Conservation (phyloP, 2,797 vertebrate species). For the Neosalanx taihuensis region DNA sequence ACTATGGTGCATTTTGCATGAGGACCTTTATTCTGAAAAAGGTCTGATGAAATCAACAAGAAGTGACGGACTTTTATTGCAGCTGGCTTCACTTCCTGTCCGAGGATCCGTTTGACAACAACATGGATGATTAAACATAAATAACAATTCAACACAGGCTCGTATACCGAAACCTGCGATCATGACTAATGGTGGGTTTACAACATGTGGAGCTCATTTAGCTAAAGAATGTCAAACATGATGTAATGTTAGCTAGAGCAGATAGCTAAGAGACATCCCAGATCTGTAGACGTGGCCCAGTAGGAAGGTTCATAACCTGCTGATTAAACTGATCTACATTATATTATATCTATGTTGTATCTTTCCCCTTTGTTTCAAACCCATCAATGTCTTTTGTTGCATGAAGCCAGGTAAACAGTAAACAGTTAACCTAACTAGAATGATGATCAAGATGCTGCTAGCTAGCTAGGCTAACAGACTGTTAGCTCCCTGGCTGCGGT, state of each 20-base stretch:
- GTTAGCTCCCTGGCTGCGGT: no score
- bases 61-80: no score
- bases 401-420: no score
- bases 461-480: background rate
- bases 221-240: slow-evolving; percentile 7
- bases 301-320: background rate
- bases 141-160: slow-evolving; percentile 18
- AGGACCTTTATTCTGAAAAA: no score
- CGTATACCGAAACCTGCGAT: slow-evolving; percentile 48
- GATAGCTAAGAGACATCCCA: slow-evolving; percentile 22
- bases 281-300: slow-evolving; percentile 71
- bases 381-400: background rate
- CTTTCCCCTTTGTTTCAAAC: background rate
- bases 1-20: no score
- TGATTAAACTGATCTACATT: background rate
- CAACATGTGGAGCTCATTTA: background rate
- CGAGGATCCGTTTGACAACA: slow-evolving; percentile 27
- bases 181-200: slow-evolving; percentile 77
- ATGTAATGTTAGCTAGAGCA: slow-evolving; percentile 34
- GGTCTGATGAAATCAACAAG: no score
- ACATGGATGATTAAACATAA: slow-evolving; percentile 51
- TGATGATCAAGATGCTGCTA: background rate
- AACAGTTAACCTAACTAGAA: background rate
- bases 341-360: background rate
- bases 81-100: no score